phyloP scores from a whole-genome alignment of 2,113 vertebrate species.

The Calypte anna region DNA sequence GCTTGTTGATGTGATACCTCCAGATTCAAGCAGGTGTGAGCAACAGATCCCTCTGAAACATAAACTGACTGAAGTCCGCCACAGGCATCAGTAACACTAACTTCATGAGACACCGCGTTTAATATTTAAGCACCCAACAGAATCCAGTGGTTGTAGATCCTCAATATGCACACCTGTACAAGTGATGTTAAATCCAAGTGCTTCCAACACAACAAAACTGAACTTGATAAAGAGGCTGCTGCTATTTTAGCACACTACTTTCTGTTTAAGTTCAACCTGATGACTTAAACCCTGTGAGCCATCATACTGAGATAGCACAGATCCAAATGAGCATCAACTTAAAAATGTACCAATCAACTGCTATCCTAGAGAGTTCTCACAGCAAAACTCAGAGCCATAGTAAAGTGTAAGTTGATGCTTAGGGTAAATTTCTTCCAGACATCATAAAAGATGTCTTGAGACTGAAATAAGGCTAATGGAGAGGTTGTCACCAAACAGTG shows the following conservation, averaged over 20 bases:
- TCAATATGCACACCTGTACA: background rate
- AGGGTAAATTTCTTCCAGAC: conserved; percentile 9
- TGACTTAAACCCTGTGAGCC: background rate
- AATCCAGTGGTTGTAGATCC: background rate
- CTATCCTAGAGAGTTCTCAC: background rate
- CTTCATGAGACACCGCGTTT: background rate
- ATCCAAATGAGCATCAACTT: conserved; percentile 9
- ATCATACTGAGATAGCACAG: background rate
- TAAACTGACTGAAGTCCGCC: background rate
- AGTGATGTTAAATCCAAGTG: background rate
- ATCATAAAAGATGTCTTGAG: background rate
- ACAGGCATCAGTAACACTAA: background rate
- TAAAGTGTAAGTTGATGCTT: conserved; percentile 32
- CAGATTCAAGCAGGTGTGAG: background rate
- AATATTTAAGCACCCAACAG: background rate
- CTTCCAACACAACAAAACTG: background rate
- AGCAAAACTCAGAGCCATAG: background rate
- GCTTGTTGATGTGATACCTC: background rate
- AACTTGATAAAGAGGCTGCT: background rate
- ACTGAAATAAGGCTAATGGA: background rate
- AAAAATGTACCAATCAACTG: background rate
- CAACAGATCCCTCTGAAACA: background rate
- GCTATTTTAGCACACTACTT: background rate
- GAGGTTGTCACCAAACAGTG: background rate
- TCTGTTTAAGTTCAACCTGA: background rate